Base-by-base conservation (phyloP, 2,888 invertebrate species). In the Macaria notata region DNA sequence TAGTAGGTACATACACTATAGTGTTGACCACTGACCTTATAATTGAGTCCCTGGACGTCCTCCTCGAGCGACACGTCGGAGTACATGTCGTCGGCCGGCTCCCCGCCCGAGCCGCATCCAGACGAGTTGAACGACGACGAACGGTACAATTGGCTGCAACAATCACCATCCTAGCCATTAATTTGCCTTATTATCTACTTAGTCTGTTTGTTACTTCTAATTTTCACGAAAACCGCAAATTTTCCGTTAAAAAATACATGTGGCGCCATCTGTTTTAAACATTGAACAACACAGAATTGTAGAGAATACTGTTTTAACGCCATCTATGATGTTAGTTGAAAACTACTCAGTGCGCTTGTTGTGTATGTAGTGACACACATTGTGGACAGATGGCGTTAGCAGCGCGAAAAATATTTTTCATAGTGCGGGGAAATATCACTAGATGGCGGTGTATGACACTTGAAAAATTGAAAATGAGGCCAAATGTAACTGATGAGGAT, bases 81-180 rank as follows among this genome's bases (percentile, higher is more conserved):
- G 93, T 97, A 97, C 95, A 98, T 96, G 90, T 98, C 98, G 93
- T 98, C 98, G 56, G 96, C 96, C 77, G 96, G 96, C 89, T 97
- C 97, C 87, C 97, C 97, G 79, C 95, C 96, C 71, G 97, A 97
- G 81, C 97, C 97, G 84, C 97, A 94, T 69, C 97, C 97, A 60
- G 97, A 97, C 73, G 97, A 97, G 92, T 97, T 97, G 92, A 97
- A 97, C 89, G 97, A 97, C 81, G 97, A 96, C 83, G 97, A 97
- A 84, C 97, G 95, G 92, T 97, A 97, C 78, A 97, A 93, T 92
- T 97, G 97, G 92, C 97, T 97, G 92, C 65, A 94, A 82, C 81
- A 79, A 83, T 69, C 70, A 71, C 65, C 66, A 65, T 61, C 53
- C 61, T 50, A 31, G 30, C 54, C 45, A 47, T 59, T 48, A 58